These are phyloP conservation scores for Ictalurus punctatus DNA, from an alignment of 2,113 vertebrate species.

Conservation along the genomic window DNA sequence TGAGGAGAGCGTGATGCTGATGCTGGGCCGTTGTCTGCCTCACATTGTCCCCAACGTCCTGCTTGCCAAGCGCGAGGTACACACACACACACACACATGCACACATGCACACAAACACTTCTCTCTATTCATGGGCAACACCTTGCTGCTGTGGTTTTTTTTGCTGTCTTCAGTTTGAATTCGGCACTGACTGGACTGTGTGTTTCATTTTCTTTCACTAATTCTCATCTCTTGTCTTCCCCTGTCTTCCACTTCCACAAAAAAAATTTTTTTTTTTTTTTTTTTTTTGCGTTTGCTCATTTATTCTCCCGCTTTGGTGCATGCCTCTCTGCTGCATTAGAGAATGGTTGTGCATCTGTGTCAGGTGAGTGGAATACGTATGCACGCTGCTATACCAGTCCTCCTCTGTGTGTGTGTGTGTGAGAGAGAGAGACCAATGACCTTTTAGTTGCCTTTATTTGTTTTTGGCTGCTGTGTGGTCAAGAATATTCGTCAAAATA, in stretches of 20 bases:
- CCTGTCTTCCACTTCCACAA: conserved; percentile 61
- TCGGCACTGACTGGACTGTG: conserved; percentile 37
- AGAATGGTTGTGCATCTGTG: conserved; percentile 98
- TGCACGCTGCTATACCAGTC: conserved; percentile 73
- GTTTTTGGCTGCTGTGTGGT: neutral
- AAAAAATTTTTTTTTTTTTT: conserved; percentile 68
- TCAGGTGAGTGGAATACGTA: conserved; percentile 91
- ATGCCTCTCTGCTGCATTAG: conserved; percentile 80
- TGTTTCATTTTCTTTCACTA: conserved; percentile 39
- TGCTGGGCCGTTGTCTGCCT: conserved; percentile 96
- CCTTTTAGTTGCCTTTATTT: conserved; percentile 35
- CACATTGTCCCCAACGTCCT: conserved; percentile 98
- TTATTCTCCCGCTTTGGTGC: conserved; percentile 84
- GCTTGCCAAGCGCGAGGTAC: conserved; percentile 96
- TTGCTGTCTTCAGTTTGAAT: conserved; percentile 38
- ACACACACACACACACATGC: conserved; percentile 59
- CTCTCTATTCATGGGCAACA: neutral
- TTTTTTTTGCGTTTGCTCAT: conserved; percentile 80
- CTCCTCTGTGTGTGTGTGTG: conserved; percentile 27
- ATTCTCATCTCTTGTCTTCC: conserved; percentile 59
- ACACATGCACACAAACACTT: conserved; percentile 51
- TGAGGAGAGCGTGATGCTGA: conserved; percentile 93
- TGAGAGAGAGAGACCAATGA: conserved; percentile 30
- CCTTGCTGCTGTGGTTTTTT: conserved; percentile 15
- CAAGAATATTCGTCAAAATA: neutral